Evolutionary conservation across 2,888 invertebrate genomes (phyloP).

Genomic region (Aphelenchoides bicaudatus): DNA sequence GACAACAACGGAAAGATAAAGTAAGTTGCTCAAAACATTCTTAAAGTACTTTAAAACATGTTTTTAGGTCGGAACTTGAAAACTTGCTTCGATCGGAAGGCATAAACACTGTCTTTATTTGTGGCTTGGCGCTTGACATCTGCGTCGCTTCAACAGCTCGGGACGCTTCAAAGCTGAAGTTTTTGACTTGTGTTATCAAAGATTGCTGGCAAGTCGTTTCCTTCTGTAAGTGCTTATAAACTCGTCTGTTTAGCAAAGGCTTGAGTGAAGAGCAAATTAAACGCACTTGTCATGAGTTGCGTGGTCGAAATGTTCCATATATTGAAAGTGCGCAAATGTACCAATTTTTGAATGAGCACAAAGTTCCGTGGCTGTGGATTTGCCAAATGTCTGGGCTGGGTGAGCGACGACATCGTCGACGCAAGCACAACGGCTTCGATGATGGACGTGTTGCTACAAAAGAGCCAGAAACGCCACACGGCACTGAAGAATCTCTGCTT

Average conservation of each 20-base stretch:
- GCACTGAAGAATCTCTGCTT: not conserved
- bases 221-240: constrained; percentile 5
- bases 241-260: constrained; percentile 45
- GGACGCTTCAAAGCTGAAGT: constrained; percentile 40
- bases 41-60: not conserved
- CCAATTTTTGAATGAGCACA: constrained; percentile 28
- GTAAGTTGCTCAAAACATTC: constrained; percentile 34
- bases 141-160: constrained; percentile 69
- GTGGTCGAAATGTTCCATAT: constrained; percentile 42
- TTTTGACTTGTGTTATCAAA: constrained; percentile 44
- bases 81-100: constrained; percentile 75
- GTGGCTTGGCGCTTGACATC: constrained; percentile 89
- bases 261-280: constrained; percentile 43
- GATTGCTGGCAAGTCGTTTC: constrained; percentile 43
- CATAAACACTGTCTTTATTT: constrained; percentile 86
- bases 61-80: constrained; percentile 75
- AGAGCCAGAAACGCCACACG: constrained; percentile 3
- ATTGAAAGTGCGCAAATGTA: constrained; percentile 32
- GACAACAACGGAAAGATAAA: constrained; percentile 79
- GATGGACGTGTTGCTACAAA: not conserved
- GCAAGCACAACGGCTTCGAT: not conserved
- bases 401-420: constrained; percentile 10
- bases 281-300: constrained; percentile 44
- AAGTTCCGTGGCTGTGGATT: constrained; percentile 36
- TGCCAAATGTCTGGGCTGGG: constrained; percentile 30